Conservation (phyloP, 2,113 vertebrate genomes). For the Ursus arctos region DNA sequence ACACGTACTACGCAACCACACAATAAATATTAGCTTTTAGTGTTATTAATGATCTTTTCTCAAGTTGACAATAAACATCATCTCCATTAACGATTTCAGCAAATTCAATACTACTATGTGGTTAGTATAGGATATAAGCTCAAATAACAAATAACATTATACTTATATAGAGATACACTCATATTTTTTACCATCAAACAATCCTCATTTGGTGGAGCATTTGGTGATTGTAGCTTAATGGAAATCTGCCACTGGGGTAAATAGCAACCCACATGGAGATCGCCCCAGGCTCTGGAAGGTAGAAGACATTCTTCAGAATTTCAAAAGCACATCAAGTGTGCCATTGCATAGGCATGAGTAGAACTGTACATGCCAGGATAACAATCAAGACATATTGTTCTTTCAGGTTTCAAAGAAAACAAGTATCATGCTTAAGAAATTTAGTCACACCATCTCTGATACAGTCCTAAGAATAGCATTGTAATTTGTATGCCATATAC, state of each 20-base stretch:
- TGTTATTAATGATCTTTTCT: conserved; percentile 40
- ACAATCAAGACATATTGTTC: conserved; percentile 31
- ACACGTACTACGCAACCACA: neutral
- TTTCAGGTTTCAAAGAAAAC: conserved; percentile 58
- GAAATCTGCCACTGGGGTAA: conserved; percentile 26
- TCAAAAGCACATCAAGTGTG: neutral
- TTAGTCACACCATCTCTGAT: neutral
- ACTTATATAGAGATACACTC: neutral
- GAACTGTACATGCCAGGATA: neutral
- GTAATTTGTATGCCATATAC: conserved; percentile 38
- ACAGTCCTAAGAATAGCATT: conserved; percentile 51
- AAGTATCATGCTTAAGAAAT: conserved; percentile 59
- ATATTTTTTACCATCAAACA: neutral
- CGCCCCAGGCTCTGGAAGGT: neutral
- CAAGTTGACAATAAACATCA: conserved; percentile 14
- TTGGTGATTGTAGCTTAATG: conserved; percentile 52
- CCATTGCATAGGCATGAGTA: neutral
- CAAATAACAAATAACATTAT: conserved; percentile 25
- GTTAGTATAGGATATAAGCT: neutral
- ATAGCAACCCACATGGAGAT: neutral
- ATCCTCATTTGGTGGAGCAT: conserved; percentile 45
- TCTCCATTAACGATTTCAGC: neutral
- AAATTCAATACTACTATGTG: neutral
- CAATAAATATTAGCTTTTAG: neutral
- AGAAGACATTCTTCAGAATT: neutral